phyloP scores from a whole-genome alignment of 2,888 invertebrate species.

The Dascillus cervinus region DNA sequence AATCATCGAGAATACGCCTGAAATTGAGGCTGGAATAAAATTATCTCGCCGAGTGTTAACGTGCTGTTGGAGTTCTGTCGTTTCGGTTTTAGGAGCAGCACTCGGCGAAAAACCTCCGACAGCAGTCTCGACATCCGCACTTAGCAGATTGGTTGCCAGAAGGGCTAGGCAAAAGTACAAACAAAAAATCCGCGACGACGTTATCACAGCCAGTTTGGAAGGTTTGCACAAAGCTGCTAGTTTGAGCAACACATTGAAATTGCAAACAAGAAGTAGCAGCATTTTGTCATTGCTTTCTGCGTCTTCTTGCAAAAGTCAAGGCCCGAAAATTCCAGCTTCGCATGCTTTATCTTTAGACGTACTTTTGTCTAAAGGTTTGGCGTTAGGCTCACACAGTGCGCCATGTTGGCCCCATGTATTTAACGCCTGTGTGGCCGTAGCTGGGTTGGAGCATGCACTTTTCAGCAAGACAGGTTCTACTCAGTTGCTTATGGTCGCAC shows the following conservation, averaged over 20 bases:
- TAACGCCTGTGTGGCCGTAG: constrained; percentile 86
- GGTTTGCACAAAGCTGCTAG: constrained; percentile 88
- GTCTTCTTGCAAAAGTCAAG: constrained; percentile 79
- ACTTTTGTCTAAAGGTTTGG: constrained; percentile 69
- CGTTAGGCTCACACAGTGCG: constrained; percentile 84
- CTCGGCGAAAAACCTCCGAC: constrained; percentile 48
- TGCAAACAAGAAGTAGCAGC: constrained; percentile 86
- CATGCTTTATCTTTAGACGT: constrained; percentile 91
- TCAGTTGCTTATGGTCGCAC: constrained; percentile 55
- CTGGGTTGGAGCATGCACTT: constrained; percentile 82
- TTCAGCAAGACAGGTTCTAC: constrained; percentile 76
- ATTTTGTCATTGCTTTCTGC: constrained; percentile 80
- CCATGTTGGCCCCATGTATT: constrained; percentile 97
- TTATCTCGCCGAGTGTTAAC: constrained; percentile 72
- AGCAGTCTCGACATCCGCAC: constrained; percentile 40
- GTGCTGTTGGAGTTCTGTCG: constrained; percentile 88
- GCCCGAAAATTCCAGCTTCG: constrained; percentile 73
- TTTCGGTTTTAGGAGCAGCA: constrained; percentile 77
- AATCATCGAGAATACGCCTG: constrained; percentile 59
- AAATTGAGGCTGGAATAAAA: constrained; percentile 72
- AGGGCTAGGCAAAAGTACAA: constrained; percentile 45
- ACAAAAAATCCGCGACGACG: constrained; percentile 62
- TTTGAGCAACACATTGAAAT: constrained; percentile 77
- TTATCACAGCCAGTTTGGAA: constrained; percentile 79
- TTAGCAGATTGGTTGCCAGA: constrained; percentile 53